Conservation (phyloP, 37 sponge, comb jelly and placozoan species). For the Ianthella basta region DNA sequence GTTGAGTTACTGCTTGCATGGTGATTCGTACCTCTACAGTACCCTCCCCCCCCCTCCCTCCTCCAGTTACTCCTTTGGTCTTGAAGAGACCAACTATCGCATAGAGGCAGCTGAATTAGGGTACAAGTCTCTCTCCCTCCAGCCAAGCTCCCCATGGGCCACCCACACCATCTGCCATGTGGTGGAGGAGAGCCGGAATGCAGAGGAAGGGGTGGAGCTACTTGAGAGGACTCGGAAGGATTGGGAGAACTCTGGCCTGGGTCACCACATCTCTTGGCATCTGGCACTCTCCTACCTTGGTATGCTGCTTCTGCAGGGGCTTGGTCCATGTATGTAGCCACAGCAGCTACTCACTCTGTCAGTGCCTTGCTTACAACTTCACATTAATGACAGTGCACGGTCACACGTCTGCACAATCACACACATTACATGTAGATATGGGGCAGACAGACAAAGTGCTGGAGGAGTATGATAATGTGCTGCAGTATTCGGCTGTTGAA, state of each 20-base stretch:
- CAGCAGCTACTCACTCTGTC: too few relatives aligned
- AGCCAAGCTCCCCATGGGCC: conserved; percentile 32
- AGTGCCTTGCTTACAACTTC: too few relatives aligned
- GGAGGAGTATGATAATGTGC: conserved; percentile 59
- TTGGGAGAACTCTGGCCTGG: conserved; percentile 55
- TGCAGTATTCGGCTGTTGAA: conserved; percentile 9
- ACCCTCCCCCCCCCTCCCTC: not conserved
- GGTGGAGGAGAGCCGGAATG: conserved; percentile 60
- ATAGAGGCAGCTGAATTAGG: conserved; percentile 19
- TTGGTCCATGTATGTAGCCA: not conserved
- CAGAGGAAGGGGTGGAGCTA: conserved; percentile 66
- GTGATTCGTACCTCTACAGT: not conserved
- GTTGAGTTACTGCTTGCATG: not conserved
- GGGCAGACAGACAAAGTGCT: conserved; percentile 9
- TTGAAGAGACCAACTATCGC: conserved; percentile 40
- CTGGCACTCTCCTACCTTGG: conserved; percentile 76
- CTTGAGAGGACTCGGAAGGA: conserved; percentile 50
- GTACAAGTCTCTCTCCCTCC: conserved; percentile 6
- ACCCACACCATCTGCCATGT: conserved; percentile 58
- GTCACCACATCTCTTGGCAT: conserved; percentile 82
- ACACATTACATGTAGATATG: not conserved
- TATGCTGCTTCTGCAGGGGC: conserved; percentile 20
- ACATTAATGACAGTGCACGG: too few relatives aligned
- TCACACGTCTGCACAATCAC: too few relatives aligned
- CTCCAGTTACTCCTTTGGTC: conserved; percentile 47